phyloP scores from a whole-genome alignment of 2,797 vertebrate species.

The Aplochiton taeniatus region DNA sequence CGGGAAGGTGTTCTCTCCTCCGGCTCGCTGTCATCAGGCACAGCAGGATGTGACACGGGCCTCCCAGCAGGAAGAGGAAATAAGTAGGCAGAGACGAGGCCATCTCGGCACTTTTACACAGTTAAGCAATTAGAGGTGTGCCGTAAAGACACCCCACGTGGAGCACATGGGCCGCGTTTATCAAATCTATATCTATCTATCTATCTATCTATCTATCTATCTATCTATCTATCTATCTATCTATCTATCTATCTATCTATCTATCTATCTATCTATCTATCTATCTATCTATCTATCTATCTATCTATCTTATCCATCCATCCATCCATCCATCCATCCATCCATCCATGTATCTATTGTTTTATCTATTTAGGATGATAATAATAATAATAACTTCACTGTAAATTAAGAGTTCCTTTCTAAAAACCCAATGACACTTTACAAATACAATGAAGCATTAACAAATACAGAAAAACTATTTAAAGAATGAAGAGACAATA shows the following conservation, averaged over 20 bases:
- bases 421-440: too few relatives aligned
- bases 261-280: not conserved
- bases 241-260: not conserved
- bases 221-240: not conserved
- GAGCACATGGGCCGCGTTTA: too few relatives aligned
- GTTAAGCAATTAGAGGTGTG: constrained; percentile 52
- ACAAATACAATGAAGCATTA: too few relatives aligned
- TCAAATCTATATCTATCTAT: constrained; percentile 3
- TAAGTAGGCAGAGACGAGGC: constrained; percentile 58
- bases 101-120: constrained; percentile 53
- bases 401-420: too few relatives aligned
- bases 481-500: too few relatives aligned
- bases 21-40: constrained; percentile 58
- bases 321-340: not conserved
- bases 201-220: not conserved
- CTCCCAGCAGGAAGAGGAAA: constrained; percentile 60
- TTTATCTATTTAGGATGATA: too few relatives aligned
- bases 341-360: not conserved
- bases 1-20: constrained; percentile 51
- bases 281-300: not conserved
- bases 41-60: constrained; percentile 62
- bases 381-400: too few relatives aligned
- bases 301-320: not conserved
- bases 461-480: too few relatives aligned
- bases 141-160: constrained; percentile 30